Evolutionary conservation across 2,888 invertebrate species (phyloP).

Genomic region (Parelbella ahira): DNA sequence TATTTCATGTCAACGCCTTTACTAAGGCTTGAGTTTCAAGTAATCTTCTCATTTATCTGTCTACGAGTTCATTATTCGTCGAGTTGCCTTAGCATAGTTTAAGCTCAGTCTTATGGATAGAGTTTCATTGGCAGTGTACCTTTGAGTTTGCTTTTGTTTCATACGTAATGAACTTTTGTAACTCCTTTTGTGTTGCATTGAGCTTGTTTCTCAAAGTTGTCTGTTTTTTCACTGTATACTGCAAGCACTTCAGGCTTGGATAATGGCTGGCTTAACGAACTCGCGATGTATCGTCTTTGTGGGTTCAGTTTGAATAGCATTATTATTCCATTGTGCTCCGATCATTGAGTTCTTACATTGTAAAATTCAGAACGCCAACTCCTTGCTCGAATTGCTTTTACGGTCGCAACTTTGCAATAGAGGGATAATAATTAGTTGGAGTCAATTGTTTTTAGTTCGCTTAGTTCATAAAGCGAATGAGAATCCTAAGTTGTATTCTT

Average conservation of each 20-base stretch:
- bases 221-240: constrained; percentile 9
- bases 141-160: constrained; percentile 16
- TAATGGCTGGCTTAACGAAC: constrained; percentile 13
- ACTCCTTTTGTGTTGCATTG: constrained; percentile 2
- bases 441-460: no score
- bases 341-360: constrained; percentile 7
- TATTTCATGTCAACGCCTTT: constrained; percentile 4
- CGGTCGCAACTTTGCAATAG: no score
- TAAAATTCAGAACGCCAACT: background rate
- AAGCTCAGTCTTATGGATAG: constrained; percentile 19
- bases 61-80: no score
- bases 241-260: constrained; percentile 4
- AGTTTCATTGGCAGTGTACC: constrained; percentile 19
- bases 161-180: constrained; percentile 16
- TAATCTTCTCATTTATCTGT: constrained; percentile 20
- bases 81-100: constrained; percentile 8
- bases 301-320: constrained; percentile 1
- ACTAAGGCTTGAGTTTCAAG: constrained; percentile 11
- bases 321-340: constrained; percentile 8
- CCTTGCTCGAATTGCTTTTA: background rate
- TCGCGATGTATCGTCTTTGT: constrained; percentile 10
- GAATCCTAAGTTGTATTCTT: no score
- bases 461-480: no score
- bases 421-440: no score
- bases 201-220: constrained; percentile 1